Evolutionary conservation across 1,140 invertebrate genomes (phyloP).

Genomic region (Bombus sylvicola): DNA sequence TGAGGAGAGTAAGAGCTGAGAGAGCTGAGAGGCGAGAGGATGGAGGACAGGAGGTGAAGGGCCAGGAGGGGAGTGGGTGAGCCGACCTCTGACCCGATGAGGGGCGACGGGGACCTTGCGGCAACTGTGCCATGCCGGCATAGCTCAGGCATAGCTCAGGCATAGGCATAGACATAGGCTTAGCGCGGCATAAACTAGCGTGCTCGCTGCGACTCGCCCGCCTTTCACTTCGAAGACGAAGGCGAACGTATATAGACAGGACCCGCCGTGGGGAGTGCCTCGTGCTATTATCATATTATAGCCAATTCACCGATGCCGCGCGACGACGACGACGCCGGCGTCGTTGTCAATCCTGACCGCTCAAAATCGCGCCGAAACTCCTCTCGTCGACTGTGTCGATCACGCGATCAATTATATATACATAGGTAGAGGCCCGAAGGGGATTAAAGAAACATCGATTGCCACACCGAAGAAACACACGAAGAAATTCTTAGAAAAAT

Average conservation of each 20-base stretch:
- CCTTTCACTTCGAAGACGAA: slow-evolving; percentile 81
- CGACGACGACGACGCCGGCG: slow-evolving; percentile 40
- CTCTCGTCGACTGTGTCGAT: not conserved
- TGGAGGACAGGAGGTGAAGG: slow-evolving; percentile 70
- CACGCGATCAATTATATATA: not conserved
- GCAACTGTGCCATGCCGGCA: slow-evolving; percentile 70
- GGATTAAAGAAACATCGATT: not conserved
- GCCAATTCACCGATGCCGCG: slow-evolving; percentile 70
- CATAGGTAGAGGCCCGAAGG: too few relatives aligned
- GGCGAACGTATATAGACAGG: slow-evolving; percentile 71
- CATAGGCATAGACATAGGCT: slow-evolving; percentile 66
- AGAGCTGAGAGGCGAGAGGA: slow-evolving; percentile 35
- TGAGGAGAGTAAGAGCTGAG: slow-evolving; percentile 43
- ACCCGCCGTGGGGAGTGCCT: slow-evolving; percentile 73
- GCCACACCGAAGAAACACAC: not conserved
- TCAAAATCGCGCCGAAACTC: slow-evolving; percentile 12
- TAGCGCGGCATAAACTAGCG: slow-evolving; percentile 75
- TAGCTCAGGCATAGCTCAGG: slow-evolving; percentile 69
- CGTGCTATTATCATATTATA: slow-evolving; percentile 80
- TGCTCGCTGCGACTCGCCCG: slow-evolving; percentile 77
- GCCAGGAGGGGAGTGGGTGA: slow-evolving; percentile 78
- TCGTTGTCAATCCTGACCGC: slow-evolving; percentile 28
- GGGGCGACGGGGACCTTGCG: slow-evolving; percentile 79
- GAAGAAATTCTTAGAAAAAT: not conserved
- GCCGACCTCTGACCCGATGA: slow-evolving; percentile 79